These are phyloP conservation scores for Chloropsis hardwickii DNA, from an alignment of 2,113 vertebrate species.

Conservation along the genomic window DNA sequence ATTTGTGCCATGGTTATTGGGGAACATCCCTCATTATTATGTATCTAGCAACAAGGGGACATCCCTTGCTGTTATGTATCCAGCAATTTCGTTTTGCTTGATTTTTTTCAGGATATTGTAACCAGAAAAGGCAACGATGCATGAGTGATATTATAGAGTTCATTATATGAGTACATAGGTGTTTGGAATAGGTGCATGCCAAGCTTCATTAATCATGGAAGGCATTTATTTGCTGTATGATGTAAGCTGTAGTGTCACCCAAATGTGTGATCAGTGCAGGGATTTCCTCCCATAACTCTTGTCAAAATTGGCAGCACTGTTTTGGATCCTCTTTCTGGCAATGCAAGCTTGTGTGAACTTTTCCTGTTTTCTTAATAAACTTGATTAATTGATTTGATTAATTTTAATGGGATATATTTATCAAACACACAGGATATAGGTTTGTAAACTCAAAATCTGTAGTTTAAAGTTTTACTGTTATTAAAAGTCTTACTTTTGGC, in stretches of 20 bases:
- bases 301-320: neutral
- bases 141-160: neutral
- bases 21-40: neutral
- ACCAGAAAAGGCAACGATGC: neutral
- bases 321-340: neutral
- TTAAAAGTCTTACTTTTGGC: neutral
- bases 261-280: neutral
- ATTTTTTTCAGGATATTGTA: neutral
- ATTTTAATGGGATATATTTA: neutral
- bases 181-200: neutral
- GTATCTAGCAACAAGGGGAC: neutral
- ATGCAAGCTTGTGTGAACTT: neutral
- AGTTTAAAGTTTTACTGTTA: neutral
- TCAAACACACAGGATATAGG: neutral
- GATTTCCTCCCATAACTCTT: neutral
- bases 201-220: neutral
- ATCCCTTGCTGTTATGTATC: neutral
- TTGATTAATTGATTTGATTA: neutral
- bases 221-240: neutral
- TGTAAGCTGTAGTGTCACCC: neutral
- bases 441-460: neutral
- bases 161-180: neutral
- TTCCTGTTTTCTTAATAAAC: neutral
- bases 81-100: neutral
- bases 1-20: neutral